Evolutionary conservation across 1,140 invertebrate species (phyloP).

Genomic region (Platyscapa corneri): DNA sequence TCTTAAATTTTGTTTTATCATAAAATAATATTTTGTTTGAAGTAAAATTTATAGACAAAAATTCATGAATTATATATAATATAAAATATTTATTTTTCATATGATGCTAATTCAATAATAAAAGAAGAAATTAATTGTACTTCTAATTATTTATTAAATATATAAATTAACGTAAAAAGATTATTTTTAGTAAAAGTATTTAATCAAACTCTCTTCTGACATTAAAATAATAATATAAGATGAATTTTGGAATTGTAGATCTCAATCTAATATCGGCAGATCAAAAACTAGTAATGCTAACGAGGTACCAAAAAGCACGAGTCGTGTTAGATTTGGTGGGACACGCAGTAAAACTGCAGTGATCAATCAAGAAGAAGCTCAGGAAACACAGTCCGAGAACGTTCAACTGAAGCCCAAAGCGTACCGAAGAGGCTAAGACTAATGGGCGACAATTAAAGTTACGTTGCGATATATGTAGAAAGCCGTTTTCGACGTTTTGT

Average conservation of each 20-base stretch:
- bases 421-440: not conserved
- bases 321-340: slow-evolving; percentile 19
- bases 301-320: slow-evolving; percentile 19
- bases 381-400: slow-evolving; percentile 5
- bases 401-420: slow-evolving; percentile 9
- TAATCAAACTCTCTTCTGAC: too few relatives aligned
- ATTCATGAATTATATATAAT: too few relatives aligned
- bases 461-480: not conserved
- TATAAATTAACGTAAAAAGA: too few relatives aligned
- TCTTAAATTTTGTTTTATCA: too few relatives aligned
- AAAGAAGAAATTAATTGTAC: too few relatives aligned
- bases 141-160: too few relatives aligned
- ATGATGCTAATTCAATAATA: too few relatives aligned
- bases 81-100: too few relatives aligned
- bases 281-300: not conserved
- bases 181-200: too few relatives aligned
- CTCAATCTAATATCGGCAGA: not conserved
- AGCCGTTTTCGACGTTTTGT: not conserved
- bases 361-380: slow-evolving; percentile 3
- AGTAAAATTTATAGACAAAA: too few relatives aligned
- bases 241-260: not conserved
- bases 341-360: not conserved
- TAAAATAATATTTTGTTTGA: too few relatives aligned
- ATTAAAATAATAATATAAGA: not conserved
- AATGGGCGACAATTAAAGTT: not conserved